phyloP scores from a whole-genome alignment of 2,113 vertebrate species.

The Strigops habroptila region DNA sequence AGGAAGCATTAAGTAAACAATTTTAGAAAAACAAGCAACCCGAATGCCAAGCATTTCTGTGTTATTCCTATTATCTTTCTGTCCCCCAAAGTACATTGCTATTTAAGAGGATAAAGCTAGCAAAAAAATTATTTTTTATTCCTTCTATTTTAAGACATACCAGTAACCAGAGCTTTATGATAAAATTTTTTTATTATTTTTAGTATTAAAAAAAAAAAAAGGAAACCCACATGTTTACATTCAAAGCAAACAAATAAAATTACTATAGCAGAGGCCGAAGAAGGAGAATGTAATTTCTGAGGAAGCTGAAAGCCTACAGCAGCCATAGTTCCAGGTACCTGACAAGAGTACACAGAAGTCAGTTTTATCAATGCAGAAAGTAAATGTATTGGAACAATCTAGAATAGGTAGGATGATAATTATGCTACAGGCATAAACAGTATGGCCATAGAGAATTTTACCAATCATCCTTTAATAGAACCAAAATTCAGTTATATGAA shows the following conservation, averaged over 20 bases:
- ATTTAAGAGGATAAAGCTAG: background rate
- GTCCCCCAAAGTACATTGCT: background rate
- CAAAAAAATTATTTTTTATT: background rate
- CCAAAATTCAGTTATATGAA: background rate
- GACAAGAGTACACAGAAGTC: background rate
- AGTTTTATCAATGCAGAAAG: background rate
- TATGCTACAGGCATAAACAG: background rate
- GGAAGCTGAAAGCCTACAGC: background rate
- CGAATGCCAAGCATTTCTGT: background rate
- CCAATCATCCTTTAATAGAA: background rate
- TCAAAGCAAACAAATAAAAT: background rate
- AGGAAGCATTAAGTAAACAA: constrained; percentile 3
- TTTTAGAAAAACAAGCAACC: constrained; percentile 15
- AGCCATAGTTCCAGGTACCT: background rate
- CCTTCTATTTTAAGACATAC: background rate
- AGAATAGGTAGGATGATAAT: background rate
- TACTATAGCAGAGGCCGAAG: background rate
- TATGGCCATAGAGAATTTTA: background rate
- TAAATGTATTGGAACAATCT: background rate
- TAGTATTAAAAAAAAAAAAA: background rate
- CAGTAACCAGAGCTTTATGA: background rate
- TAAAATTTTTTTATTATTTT: background rate
- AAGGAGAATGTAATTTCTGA: background rate
- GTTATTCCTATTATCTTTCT: background rate
- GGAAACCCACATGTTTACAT: background rate